Base-by-base conservation (phyloP, 1,140 invertebrate genomes). In the Drosophila tristis region DNA sequence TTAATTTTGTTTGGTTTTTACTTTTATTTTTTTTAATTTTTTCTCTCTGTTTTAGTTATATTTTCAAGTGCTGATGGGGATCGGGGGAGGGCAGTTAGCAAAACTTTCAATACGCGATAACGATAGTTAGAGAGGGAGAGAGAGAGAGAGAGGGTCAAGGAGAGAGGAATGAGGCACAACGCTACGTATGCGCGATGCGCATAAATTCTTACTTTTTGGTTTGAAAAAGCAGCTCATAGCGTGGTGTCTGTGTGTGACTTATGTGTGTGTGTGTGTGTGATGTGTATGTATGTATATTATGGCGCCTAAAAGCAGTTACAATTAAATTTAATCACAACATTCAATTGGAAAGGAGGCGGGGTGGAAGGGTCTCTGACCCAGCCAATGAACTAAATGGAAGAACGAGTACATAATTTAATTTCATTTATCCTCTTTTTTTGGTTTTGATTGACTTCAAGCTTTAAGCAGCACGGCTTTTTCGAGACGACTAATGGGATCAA, bases 41-140 rank as follows among this genome's bases (percentile, higher is more conserved):
- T 53, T 29, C 5, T 29, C 8, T 31, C 2, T 4, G 4, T 39
- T 61, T 68, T n/a, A 73, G 54, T 67, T 56, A 53, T 47, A 84
- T 89, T 89, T 89, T 89, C 84, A 89, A 89, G 84, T 89, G 84
- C 84, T 89, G 84, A 89, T 90, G 76, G 72, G 72, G 11, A 11
- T 4, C 4, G 11, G 11, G 11, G 11, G 0, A 4, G 35, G 11
- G 53, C 39, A 56, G 59, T 78, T 76, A 80, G 84, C 84, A 89
- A 89, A 89, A 89, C 84, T 89, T 89, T 89, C 84, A 89, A 89
- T 79, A 82, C 54, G 47, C 35, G 47, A 56, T 42, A 62, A 78
- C 57, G 44, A 49, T 45, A 29, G 1, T 39, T 35, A 6, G n/a
- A 49, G 29, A 35, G 31, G 8, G 9, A 20, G 4, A 16, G 43